A percentile compares a stretch with the other conserved stretches of the same genome.
These are phyloP conservation scores for Lordiphosa clarofinis DNA, from an alignment of 1,140 invertebrate genomes.

Conservation along the genomic window DNA sequence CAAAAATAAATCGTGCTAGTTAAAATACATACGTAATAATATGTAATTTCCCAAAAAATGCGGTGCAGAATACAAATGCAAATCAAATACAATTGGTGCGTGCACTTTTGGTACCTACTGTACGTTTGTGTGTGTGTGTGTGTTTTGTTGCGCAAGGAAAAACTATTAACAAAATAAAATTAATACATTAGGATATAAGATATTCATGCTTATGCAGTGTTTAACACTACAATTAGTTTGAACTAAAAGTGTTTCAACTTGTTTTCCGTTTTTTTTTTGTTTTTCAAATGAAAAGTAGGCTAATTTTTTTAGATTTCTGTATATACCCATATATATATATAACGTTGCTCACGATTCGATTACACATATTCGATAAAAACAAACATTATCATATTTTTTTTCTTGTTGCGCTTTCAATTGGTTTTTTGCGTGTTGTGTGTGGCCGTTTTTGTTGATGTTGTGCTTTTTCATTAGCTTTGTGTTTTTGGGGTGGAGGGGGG, in stretches of 20 bases:
- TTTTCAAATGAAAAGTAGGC: constrained; percentile 62
- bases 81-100: constrained; percentile 62
- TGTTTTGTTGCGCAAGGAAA: constrained; percentile 47
- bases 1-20: constrained; percentile 36
- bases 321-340: constrained; percentile 33
- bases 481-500: constrained; percentile 19
- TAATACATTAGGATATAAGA: constrained; percentile 73
- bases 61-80: constrained; percentile 64
- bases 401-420: constrained; percentile 48
- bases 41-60: constrained; percentile 31
- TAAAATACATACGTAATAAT: constrained; percentile 44
- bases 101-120: constrained; percentile 54
- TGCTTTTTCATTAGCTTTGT: constrained; percentile 17
- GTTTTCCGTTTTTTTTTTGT: constrained; percentile 25
- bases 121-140: constrained; percentile 27
- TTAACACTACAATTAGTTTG: constrained; percentile 76
- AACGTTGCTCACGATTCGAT: constrained; percentile 71
- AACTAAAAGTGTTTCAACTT: constrained; percentile 72
- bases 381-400: constrained; percentile 42
- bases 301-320: constrained; percentile 64
- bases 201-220: constrained; percentile 76
- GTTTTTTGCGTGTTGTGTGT: constrained; percentile 33
- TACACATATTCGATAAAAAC: constrained; percentile 72
- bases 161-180: constrained; percentile 66
- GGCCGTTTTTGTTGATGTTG: constrained; percentile 35